A percentile compares a stretch with the other conserved stretches of the same genome.
phyloP scores from a whole-genome alignment of 1,140 invertebrate species.

The Macrotrachela quadricornifera region DNA sequence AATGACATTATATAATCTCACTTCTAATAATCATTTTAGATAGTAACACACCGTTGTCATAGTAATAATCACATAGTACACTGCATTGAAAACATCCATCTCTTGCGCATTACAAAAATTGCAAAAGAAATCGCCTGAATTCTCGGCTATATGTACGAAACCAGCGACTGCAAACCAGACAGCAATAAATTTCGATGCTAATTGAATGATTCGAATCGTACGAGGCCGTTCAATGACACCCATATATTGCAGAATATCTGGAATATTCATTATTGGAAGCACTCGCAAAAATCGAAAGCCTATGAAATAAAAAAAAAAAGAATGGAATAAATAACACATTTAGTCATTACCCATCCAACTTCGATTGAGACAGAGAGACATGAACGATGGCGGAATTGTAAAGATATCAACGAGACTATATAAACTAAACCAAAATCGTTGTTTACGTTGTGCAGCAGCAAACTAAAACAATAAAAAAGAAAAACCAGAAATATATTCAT shows the following conservation, averaged over 20 bases:
- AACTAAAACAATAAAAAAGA: slow-evolving; percentile 51
- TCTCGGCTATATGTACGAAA: slow-evolving; percentile 28
- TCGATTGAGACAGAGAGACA: slow-evolving; percentile 98
- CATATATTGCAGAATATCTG: slow-evolving; percentile 29
- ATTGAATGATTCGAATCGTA: slow-evolving; percentile 22
- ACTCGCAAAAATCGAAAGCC: slow-evolving; percentile 95
- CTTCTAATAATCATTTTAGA: no score
- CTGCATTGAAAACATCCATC: slow-evolving; percentile 27
- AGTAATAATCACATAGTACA: slow-evolving; percentile 28
- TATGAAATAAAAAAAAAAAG: slow-evolving; percentile 35
- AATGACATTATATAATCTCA: no score
- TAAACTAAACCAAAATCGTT: slow-evolving; percentile 99
- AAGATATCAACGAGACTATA: slow-evolving; percentile 99
- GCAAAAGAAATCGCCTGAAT: slow-evolving; percentile 26
- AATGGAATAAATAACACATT: no score
- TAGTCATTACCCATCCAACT: no score
- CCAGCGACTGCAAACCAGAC: slow-evolving; percentile 18
- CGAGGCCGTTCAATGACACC: slow-evolving; percentile 28
- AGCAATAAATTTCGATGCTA: slow-evolving; percentile 13
- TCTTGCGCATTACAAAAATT: slow-evolving; percentile 21
- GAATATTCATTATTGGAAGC: slow-evolving; percentile 71
- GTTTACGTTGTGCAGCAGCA: slow-evolving; percentile 98
- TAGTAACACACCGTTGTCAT: slow-evolving; percentile 29
- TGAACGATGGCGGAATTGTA: slow-evolving; percentile 99
- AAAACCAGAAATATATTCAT: neutral